Conservation (phyloP, 2,797 vertebrate genomes). For the Gadopsis bispinosus region DNA sequence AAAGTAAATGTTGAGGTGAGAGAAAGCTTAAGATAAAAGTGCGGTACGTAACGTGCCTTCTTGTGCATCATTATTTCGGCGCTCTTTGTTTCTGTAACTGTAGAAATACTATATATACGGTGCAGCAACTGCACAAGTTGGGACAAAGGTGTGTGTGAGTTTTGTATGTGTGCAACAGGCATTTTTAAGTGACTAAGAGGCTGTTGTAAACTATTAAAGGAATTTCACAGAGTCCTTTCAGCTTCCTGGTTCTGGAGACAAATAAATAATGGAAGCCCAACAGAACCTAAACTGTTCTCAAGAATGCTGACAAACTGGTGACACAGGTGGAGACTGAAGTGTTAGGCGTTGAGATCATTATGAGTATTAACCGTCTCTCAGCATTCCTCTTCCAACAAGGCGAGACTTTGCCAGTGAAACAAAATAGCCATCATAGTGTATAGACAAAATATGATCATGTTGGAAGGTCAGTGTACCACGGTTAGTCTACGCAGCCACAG, state of each 20-base stretch:
- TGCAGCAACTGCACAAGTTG: neutral
- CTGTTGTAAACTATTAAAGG: slow-evolving; percentile 11
- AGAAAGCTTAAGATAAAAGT: neutral
- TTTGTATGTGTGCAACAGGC: neutral
- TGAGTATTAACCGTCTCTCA: slow-evolving; percentile 2
- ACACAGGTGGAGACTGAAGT: slow-evolving; percentile 44
- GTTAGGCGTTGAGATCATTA: slow-evolving; percentile 45
- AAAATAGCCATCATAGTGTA: neutral
- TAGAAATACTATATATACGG: neutral
- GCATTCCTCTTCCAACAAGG: slow-evolving; percentile 4
- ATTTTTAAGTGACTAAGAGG: slow-evolving; percentile 1
- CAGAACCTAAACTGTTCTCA: slow-evolving; percentile 51
- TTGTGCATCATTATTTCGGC: neutral
- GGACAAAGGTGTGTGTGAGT: slow-evolving; percentile 7
- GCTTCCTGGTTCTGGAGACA: slow-evolving; percentile 40
- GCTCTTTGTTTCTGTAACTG: neutral
- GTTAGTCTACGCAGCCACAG: neutral
- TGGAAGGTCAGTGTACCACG: neutral
- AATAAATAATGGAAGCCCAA: slow-evolving; percentile 43
- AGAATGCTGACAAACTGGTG: slow-evolving; percentile 74
- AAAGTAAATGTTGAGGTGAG: neutral
- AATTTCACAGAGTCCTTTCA: slow-evolving; percentile 18
- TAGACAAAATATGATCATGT: neutral
- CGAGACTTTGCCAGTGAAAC: slow-evolving; percentile 3
- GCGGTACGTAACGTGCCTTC: neutral